phyloP scores from a whole-genome alignment of 2,797 vertebrate species.

The Oreochromis mossambicus region DNA sequence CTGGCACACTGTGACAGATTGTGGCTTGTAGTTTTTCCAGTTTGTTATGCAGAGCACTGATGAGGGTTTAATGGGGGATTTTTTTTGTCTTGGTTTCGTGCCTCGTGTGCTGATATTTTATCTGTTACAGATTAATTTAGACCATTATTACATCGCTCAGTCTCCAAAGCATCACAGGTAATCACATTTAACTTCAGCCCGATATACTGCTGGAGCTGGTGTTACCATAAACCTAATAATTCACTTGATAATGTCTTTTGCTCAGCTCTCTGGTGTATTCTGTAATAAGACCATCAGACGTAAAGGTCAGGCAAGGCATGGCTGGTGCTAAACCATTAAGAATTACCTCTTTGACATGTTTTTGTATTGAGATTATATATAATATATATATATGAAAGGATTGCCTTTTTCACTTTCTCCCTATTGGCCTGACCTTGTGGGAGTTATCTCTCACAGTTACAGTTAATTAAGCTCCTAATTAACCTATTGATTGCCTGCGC shows the following conservation, averaged over 20 bases:
- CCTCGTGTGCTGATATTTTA: background rate
- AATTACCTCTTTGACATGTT: conserved; percentile 6
- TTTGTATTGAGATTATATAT: conserved; percentile 4
- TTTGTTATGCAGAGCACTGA: conserved; percentile 2
- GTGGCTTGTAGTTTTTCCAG: background rate
- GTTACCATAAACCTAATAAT: background rate
- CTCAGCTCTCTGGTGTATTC: background rate
- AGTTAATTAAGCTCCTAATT: conserved; percentile 62
- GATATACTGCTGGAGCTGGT: background rate
- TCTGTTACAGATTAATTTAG: background rate
- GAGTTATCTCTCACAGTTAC: conserved; percentile 37
- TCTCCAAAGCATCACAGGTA: background rate
- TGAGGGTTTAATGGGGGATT: background rate
- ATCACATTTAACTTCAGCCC: background rate
- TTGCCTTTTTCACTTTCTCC: background rate
- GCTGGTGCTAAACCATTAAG: background rate
- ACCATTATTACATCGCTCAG: background rate
- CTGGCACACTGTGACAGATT: conserved; percentile 8
- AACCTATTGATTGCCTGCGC: conserved; percentile 58
- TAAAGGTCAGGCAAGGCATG: background rate
- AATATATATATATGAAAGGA: background rate
- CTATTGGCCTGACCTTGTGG: conserved; percentile 34
- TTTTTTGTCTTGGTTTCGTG: background rate
- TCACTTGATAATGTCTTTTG: background rate
- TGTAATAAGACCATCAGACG: background rate